These are phyloP conservation scores for Poeciliopsis paucimaculata DNA, from an alignment of 2,797 vertebrate species.

Conservation along the genomic window DNA sequence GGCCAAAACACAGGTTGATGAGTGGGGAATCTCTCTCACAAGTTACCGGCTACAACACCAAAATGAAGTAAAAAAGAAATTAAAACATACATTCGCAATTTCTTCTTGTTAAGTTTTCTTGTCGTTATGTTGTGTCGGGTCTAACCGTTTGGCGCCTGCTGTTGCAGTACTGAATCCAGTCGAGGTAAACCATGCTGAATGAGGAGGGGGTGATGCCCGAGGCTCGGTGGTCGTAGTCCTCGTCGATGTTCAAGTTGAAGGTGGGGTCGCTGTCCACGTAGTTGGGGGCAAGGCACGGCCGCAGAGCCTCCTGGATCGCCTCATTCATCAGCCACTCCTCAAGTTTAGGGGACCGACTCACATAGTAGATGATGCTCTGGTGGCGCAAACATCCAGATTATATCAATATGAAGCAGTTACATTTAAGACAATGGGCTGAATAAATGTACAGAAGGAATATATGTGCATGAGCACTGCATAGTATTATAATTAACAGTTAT, in stretches of 20 bases:
- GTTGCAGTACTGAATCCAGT: conserved; percentile 98
- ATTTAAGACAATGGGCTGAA: background rate
- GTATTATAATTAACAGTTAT: background rate
- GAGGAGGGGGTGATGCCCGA: conserved; percentile 95
- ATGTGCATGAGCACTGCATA: background rate
- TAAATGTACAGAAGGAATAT: background rate
- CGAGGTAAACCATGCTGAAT: conserved; percentile 94
- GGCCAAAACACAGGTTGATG: conserved; percentile 88
- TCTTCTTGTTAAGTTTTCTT: background rate
- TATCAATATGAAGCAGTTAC: background rate
- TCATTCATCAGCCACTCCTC: conserved; percentile 97
- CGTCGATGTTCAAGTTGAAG: conserved; percentile 98
- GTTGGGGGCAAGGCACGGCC: conserved; percentile 88
- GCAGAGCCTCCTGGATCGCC: conserved; percentile 91
- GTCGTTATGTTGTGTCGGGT: background rate
- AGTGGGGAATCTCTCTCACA: conserved; percentile 88
- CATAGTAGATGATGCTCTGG: conserved; percentile 98
- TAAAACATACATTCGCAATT: background rate
- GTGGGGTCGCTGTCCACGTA: conserved; percentile 98
- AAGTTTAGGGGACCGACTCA: conserved; percentile 90
- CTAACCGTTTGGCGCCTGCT: conserved; percentile 74
- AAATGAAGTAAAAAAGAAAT: background rate
- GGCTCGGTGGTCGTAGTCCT: conserved; percentile 96
- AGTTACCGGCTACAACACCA: conserved; percentile 82
- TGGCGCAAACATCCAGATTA: conserved; percentile 1